Evolutionary conservation across 1,140 invertebrate genomes (phyloP), one percentile per base, ranked within the genome.

Genomic region (Zophobas morio): DNA sequence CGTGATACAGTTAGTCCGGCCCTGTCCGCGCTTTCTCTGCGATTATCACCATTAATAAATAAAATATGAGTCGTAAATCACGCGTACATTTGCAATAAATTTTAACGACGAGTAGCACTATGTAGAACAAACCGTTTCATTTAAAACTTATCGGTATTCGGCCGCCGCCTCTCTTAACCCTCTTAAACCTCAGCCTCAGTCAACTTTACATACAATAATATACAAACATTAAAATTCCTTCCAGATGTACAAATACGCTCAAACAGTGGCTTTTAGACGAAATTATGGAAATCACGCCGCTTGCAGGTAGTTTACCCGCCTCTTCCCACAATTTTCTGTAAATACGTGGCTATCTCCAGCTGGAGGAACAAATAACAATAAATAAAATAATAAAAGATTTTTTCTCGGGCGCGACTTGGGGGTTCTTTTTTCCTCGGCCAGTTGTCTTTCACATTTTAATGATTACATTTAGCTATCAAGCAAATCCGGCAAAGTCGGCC

Each of bases 131-230:
- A 57, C 54, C 32, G 54, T 57, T 57, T 2, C 35, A 57, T 6
- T 8, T 57, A 5, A 20, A 2, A 34, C 34, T 2, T 35, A 63
- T 66, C 42, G 33, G 20, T 66, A 66, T 66, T 66, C 60, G 36
- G 35, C 39, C 8, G 37, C n/a, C n/a, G 20, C 2, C 35, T 32
- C 60, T 63, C n/a, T 6, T n/a, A 57, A 39, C 35, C 60, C 60
- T 36, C 39, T 57, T 35, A 35, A 33, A 57, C 35, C 54, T 57
- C 54, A 34, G 2, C 60, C 42, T 66, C 39, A 66, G 60, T 66
- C 20, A 42, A 37, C 73, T 78, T 78, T 51, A 74, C 77, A 78
- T 78, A 78, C 77, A 78, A 78, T 75, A 75, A 75, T 78, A 63
- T 78, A 47, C 63, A 66, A 66, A 70, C 77, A 78, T 78, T 74